Base-by-base conservation (phyloP, 2,797 vertebrate genomes). In the Chelmon rostratus region DNA sequence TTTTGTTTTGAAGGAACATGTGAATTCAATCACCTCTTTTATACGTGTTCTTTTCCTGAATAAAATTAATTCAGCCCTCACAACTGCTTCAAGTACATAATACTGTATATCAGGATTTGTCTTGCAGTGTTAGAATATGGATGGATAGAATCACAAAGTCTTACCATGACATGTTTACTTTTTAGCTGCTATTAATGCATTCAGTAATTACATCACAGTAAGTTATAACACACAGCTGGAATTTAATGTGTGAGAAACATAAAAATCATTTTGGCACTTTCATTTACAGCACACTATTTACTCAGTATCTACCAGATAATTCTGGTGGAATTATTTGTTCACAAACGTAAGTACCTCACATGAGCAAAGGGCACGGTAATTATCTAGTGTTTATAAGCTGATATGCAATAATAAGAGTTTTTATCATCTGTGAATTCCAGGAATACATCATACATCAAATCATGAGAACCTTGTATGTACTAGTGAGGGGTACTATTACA, bases 1-100 rank as follows among this genome's bases (percentile, higher is more conserved):
- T 75, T 68, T 82, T 73, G 46, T 78, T 76, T 59, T 78, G 66
- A 62, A 68, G 1, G 25, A 65, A 81, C 81, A 76, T 82, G 44
- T 78, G 73, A 78, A 65, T 70, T 28, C 35, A 79, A 62, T 28
- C 49, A 57, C 33, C 46, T 57, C 47, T 46, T 68, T 58, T 40
- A 33, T 31, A 49, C 3, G 28, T 15, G 21, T 72, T 40, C 28
- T 38, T 63, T 38, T 49, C 28, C 49, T 28, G 18, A 65, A 64
- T 40, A 52, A 21, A 19, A 11, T 63, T 33, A 1, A 40, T 42
- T 18, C 1, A 57, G 40, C 49, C 31, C 52, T 28, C n/a, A 66
- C 31, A 54, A 9, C 21, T 11, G 9, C 38, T 33, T 58, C 47
- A 12, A 23, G 73, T 52, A 52, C 1, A 16, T 1, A 25, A 19